These are phyloP conservation scores for Carassius auratus DNA, from an alignment of 2,113 vertebrate genomes.

Conservation along the genomic window DNA sequence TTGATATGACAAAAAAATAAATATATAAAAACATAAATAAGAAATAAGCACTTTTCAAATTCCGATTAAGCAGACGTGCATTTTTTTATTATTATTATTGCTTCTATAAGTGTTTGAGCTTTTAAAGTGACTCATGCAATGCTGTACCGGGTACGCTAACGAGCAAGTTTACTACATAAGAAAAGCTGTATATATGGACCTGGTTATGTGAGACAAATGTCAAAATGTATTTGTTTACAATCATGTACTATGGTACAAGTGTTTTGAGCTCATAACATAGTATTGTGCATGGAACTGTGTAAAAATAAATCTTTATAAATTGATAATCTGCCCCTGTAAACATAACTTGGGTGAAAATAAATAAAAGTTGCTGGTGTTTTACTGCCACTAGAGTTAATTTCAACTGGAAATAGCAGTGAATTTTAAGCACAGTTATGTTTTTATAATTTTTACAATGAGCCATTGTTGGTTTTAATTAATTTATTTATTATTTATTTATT, in stretches of 20 bases:
- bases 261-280: neutral
- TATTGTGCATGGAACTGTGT: neutral
- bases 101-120: neutral
- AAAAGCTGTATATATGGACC: neutral
- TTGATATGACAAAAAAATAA: neutral
- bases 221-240: neutral
- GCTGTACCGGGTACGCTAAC: no score
- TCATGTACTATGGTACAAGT: no score
- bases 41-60: neutral
- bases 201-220: neutral
- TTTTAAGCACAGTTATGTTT: no score
- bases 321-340: neutral
- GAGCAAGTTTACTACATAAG: neutral
- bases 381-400: neutral
- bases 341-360: neutral
- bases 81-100: neutral
- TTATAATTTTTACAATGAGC: no score
- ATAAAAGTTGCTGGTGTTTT: neutral
- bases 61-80: neutral
- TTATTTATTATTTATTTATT: no score
- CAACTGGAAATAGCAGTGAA: no score
- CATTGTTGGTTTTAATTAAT: neutral
- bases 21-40: no score
- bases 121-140: neutral
- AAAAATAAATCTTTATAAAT: neutral